Conservation (phyloP, 2,888 invertebrate species). For the Philereme vetulata region DNA sequence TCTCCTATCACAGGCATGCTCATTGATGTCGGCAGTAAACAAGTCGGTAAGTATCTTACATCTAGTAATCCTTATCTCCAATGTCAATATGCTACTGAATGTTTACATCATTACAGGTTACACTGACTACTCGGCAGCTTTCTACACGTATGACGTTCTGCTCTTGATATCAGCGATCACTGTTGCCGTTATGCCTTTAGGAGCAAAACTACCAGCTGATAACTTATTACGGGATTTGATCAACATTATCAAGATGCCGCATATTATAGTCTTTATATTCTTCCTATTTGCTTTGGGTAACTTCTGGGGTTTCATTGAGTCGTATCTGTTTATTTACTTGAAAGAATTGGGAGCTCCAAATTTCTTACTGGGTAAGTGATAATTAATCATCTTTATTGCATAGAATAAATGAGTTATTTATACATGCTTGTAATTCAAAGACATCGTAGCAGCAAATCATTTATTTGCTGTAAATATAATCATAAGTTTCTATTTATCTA, state of each 20-base stretch:
- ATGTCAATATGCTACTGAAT: slow-evolving; percentile 66
- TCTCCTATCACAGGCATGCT: slow-evolving; percentile 91
- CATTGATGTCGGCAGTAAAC: slow-evolving; percentile 88
- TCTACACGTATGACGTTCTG: slow-evolving; percentile 90
- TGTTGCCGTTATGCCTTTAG: slow-evolving; percentile 90
- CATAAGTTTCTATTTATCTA: too few relatives aligned
- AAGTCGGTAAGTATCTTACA: slow-evolving; percentile 74
- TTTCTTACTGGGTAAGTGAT: slow-evolving; percentile 87
- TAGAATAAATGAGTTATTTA: too few relatives aligned
- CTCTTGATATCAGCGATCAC: slow-evolving; percentile 89
- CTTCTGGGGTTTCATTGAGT: slow-evolving; percentile 95
- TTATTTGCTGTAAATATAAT: too few relatives aligned
- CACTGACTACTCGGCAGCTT: slow-evolving; percentile 94
- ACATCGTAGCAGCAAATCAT: too few relatives aligned
- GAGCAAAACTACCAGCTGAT: slow-evolving; percentile 90
- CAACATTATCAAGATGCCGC: slow-evolving; percentile 90
- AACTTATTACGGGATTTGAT: slow-evolving; percentile 90
- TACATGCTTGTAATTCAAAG: too few relatives aligned
- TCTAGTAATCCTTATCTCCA: slow-evolving; percentile 70
- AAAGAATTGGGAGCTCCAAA: slow-evolving; percentile 93
- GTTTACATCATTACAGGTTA: slow-evolving; percentile 81
- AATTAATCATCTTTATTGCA: too few relatives aligned
- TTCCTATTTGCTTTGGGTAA: slow-evolving; percentile 93
- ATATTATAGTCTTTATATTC: slow-evolving; percentile 91
- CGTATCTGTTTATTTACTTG: slow-evolving; percentile 93